Percentiles rank a stretch among this genome's conserved stretches.
Evolutionary conservation across 2,113 vertebrate species (phyloP).

Genomic region (Hymenochirus boettgeri): DNA sequence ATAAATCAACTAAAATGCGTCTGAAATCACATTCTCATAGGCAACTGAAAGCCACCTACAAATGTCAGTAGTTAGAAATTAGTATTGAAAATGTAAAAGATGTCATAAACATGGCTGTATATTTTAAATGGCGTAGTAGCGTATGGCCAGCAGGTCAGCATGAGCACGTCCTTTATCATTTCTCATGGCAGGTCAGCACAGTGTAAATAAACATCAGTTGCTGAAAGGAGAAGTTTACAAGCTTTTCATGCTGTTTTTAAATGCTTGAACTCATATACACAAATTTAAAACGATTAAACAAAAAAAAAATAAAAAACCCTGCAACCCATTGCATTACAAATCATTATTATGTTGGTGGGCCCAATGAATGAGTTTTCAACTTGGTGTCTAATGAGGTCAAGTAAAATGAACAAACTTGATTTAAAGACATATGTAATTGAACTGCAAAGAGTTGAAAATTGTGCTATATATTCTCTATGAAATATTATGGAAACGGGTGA

Average conservation of each 20-base stretch:
- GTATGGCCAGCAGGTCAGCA: neutral
- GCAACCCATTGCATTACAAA: slow-evolving; percentile 10
- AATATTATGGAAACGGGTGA: no score
- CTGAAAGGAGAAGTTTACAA: slow-evolving; percentile 31
- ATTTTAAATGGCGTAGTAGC: slow-evolving; percentile 9
- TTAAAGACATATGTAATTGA: neutral
- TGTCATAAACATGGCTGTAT: slow-evolving; percentile 3
- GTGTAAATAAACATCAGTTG: slow-evolving; percentile 21
- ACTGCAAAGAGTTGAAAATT: neutral
- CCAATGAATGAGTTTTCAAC: slow-evolving; percentile 19
- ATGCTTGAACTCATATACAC: slow-evolving; percentile 20
- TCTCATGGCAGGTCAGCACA: slow-evolving; percentile 1
- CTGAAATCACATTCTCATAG: no score
- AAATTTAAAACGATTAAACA: slow-evolving; percentile 23
- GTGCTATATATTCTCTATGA: no score
- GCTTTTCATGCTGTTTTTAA: slow-evolving; percentile 20
- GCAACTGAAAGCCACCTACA: no score
- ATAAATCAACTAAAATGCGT: no score
- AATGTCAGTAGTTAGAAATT: no score
- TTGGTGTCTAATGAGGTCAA: slow-evolving; percentile 33
- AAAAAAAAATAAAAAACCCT: slow-evolving; percentile 14
- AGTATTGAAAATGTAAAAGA: slow-evolving; percentile 4
- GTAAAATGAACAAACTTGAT: neutral
- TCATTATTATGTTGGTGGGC: slow-evolving; percentile 40
- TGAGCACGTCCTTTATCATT: slow-evolving; percentile 20